Base-by-base conservation (phyloP, 2,888 invertebrate genomes). In the Lacanobia oleracea region DNA sequence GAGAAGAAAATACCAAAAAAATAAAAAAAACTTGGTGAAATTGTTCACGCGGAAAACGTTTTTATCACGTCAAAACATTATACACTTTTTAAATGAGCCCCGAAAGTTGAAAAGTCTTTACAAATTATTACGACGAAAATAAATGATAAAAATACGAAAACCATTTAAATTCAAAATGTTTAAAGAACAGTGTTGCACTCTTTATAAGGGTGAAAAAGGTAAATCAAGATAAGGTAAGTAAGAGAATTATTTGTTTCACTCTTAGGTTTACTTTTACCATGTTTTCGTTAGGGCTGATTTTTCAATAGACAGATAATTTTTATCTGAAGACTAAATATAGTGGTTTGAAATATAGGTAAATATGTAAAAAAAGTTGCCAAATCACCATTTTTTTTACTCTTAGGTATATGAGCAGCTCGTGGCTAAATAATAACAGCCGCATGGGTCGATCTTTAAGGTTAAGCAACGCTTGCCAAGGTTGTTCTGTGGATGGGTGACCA, bases 71-170 rank as follows among this genome's bases (percentile, higher is more conserved):
- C 45, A 51, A 51, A 61, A 0, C 12, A 3, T 54, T 6, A 14
- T 48, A 27, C 43, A 21, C 2, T 40, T 68, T 60, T 33, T 40
- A 7, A 53, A 65, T n/a, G 45, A 51, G 10, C 37, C 16, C 33
- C 6, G 43, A 53, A 68, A 33, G 48, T 48, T 59, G 45, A 54
- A 59, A 53, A 21, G 5, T 54, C 66, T 65, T 51, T 50, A 27
- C 54, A 77, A 77, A 60, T 70, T 62, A 76, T 7, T 10, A n/a
- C 16, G 40, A 23, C 12, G 12, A 65, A 53, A 57, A 70, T 33
- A 65, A 59, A 75, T 57, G 2, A 10, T 43, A 51, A 16, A 73
- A 51, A 37, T 12, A 60, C n/a, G 37, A 63, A 12, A 33, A 56
- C 1, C 56, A 37, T 75, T 75, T 43, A 14, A 3, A 43, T 14